phyloP scores from a whole-genome alignment of 2,113 vertebrate species.

The Anolis sagrei region DNA sequence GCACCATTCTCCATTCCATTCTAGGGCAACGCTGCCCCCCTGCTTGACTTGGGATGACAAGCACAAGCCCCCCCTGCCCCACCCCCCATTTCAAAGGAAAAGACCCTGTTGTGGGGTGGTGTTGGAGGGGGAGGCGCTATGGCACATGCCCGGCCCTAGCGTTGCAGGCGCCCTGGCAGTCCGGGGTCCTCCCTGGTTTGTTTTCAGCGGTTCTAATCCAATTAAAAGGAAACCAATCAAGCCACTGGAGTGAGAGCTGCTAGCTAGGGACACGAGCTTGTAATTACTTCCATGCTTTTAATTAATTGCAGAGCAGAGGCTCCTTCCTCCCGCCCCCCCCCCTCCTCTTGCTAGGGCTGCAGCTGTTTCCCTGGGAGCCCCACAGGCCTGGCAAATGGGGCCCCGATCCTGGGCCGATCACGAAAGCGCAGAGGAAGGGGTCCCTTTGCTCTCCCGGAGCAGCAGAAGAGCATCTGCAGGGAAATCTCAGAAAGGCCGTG shows the following conservation, averaged over 20 bases:
- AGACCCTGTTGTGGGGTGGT: too few species aligned
- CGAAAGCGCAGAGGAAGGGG: too few species aligned
- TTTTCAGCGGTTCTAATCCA: slow-evolving; percentile 72
- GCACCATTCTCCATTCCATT: neutral
- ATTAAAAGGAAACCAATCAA: slow-evolving; percentile 74
- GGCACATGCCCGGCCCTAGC: too few species aligned
- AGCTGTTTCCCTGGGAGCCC: slow-evolving; percentile 53
- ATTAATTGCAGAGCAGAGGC: slow-evolving; percentile 72
- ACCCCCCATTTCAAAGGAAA: too few species aligned
- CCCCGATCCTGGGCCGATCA: neutral
- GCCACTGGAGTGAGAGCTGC: slow-evolving; percentile 69
- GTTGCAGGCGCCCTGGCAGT: neutral
- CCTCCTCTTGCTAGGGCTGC: slow-evolving; percentile 37
- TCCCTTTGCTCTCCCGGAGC: too few species aligned
- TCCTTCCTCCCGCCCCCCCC: slow-evolving; percentile 56
- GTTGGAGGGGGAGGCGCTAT: too few species aligned
- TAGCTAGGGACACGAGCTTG: slow-evolving; percentile 70
- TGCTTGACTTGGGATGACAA: too few species aligned
- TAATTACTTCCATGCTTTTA: slow-evolving; percentile 76
- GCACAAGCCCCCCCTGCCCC: too few species aligned
- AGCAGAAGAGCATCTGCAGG: too few species aligned
- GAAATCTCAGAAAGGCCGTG: too few species aligned
- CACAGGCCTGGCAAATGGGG: neutral
- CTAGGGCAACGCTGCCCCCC: too few species aligned
- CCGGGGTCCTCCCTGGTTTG: neutral